Evolutionary conservation across 2,797 vertebrate species (phyloP).

Genomic region (Galaxias olidus): DNA sequence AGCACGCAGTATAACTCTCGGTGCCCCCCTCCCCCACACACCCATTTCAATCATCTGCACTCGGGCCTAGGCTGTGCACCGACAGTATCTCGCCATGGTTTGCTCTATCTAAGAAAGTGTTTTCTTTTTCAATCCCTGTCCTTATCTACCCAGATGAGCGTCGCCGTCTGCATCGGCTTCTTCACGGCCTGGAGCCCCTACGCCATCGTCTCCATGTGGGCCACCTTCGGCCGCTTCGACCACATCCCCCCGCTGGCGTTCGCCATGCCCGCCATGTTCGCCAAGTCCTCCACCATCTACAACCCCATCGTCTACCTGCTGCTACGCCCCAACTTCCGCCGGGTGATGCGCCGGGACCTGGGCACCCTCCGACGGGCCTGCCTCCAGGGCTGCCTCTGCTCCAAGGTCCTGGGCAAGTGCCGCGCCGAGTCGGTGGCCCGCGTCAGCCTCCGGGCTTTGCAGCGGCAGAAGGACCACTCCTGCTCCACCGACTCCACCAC

Average conservation of each 20-base stretch:
- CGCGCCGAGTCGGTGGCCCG: slow-evolving; percentile 37
- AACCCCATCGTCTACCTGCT: slow-evolving; percentile 76
- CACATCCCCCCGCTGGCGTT: slow-evolving; percentile 77
- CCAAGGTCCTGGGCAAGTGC: slow-evolving; percentile 24
- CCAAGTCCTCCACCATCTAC: slow-evolving; percentile 82
- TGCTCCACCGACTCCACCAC: slow-evolving; percentile 41
- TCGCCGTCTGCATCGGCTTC: slow-evolving; percentile 78
- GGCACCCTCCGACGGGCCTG: slow-evolving; percentile 51
- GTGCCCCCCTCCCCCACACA: background rate
- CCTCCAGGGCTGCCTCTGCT: slow-evolving; percentile 48
- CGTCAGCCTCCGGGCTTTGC: slow-evolving; percentile 35
- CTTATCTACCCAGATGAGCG: slow-evolving; percentile 69
- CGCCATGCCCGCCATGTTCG: slow-evolving; percentile 78
- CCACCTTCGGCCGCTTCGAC: slow-evolving; percentile 73
- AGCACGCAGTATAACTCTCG: background rate
- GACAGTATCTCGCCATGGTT: background rate
- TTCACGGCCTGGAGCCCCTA: slow-evolving; percentile 81
- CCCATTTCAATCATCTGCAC: background rate
- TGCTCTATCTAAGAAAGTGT: background rate
- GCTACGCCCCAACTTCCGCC: slow-evolving; percentile 74
- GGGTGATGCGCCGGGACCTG: slow-evolving; percentile 59
- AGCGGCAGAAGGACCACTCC: slow-evolving; percentile 37
- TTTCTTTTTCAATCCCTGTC: background rate
- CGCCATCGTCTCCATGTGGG: slow-evolving; percentile 80
- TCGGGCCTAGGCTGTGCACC: background rate